A percentile compares a stretch with the other conserved stretches of the same genome.
Conservation (phyloP, 2,888 invertebrate genomes). For the Lepidochitona cinerea region DNA sequence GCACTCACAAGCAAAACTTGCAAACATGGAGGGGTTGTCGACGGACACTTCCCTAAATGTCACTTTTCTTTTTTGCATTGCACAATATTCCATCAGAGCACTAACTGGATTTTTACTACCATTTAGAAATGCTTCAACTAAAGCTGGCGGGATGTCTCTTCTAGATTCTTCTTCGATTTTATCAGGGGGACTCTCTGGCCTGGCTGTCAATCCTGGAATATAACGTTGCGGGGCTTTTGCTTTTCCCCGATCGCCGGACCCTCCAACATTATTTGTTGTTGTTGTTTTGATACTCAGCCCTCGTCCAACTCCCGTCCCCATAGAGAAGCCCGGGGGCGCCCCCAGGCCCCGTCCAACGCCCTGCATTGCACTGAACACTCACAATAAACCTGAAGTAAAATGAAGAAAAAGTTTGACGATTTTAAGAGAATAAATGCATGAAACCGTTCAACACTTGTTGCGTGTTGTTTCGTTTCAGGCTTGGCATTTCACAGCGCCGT, state of each 20-base stretch:
- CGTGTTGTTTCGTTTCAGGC: no score
- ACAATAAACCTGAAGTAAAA: no score
- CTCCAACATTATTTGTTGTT: background rate
- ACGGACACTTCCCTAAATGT: conserved; percentile 52
- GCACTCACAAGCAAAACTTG: conserved; percentile 56
- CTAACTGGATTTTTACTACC: conserved; percentile 59
- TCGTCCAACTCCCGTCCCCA: background rate
- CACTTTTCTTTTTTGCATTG: conserved; percentile 35
- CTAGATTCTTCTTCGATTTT: conserved; percentile 11
- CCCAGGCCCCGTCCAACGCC: background rate
- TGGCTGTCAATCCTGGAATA: conserved; percentile 43
- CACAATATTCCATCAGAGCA: conserved; percentile 56
- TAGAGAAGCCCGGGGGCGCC: background rate
- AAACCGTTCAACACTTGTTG: no score
- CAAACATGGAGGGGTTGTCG: conserved; percentile 30
- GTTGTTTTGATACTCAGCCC: background rate
- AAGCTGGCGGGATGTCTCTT: conserved; percentile 46
- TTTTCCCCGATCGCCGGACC: background rate
- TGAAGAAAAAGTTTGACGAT: no score
- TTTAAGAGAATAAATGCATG: no score
- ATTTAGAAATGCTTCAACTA: conserved; percentile 49
- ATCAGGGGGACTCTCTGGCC: conserved; percentile 24
- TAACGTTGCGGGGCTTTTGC: conserved; percentile 17
- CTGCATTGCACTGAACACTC: no score
- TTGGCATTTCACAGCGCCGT: no score